Base-by-base conservation (phyloP, 1,140 invertebrate genomes). In the Belonocnema kinseyi region DNA sequence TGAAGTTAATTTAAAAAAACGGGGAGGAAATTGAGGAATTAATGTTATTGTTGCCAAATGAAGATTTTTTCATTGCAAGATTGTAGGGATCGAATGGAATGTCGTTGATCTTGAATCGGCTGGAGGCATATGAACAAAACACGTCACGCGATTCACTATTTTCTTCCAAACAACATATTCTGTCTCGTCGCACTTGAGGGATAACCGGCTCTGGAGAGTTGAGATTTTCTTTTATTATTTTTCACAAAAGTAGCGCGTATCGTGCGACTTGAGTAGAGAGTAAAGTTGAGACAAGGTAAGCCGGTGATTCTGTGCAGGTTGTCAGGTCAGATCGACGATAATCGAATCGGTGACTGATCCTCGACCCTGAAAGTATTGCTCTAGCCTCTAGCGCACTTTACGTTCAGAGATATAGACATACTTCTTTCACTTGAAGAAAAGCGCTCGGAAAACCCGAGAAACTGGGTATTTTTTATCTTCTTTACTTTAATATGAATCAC, bases 261-360 rank as follows among this genome's bases (percentile, higher is more conserved):
- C 17, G n/a, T 61, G 14, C 14, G 21, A 61, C 11, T 46, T 33
- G 58, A 61, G 21, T 33, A 7, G 21, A 33, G 26, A 61, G 13
- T 61, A 33, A 19, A 61, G 13, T 61, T 14, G 58, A 61, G 58
- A 14, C 26, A 61, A 61, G 58, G 58, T 61, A 61, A 61, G 26
- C 58, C 58, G 58, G 58, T 11, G 26, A 61, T 61, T 61, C 58
- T 61, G 58, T 33, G 21, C 58, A 61, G 26, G 58, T 61, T 61
- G 58, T 61, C 58, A 61, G 21, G 58, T 61, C 58, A 61, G 58
- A 61, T 61, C 12, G 58, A 61, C 58, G 58, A 61, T 61, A 26
- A 61, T 61, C 21, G 58, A 61, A 61, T 61, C 21, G 58, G 58
- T 61, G 58, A 61, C 16, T 61, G 58, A 61, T 61, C 21, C 21